phyloP scores from a whole-genome alignment of 1,140 invertebrate genomes.

The Aplysia californica region DNA sequence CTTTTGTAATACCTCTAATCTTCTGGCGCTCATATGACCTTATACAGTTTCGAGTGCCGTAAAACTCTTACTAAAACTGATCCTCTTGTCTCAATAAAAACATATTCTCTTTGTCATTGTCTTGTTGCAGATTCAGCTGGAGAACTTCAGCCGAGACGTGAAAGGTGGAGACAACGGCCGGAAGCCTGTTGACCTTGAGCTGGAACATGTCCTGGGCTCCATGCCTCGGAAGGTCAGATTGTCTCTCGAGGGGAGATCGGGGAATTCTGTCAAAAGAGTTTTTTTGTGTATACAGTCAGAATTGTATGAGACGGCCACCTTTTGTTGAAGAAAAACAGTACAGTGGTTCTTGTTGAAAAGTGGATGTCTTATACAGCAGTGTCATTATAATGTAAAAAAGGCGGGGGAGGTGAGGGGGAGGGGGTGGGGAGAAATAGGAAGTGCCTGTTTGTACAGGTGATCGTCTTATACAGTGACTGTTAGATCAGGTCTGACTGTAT shows the following conservation, averaged over 20 bases:
- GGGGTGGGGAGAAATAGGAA: background rate
- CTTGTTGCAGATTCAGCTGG: slow-evolving; percentile 42
- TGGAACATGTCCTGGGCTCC: slow-evolving; percentile 90
- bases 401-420: background rate
- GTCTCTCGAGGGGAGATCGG: background rate
- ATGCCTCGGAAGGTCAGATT: slow-evolving; percentile 80
- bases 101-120: background rate
- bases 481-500: too few relatives aligned
- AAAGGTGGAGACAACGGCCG: slow-evolving; percentile 27
- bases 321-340: background rate
- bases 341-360: too few relatives aligned
- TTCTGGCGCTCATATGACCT: background rate
- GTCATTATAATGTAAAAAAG: background rate
- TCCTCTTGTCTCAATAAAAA: background rate
- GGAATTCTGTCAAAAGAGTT: background rate
- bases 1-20: background rate
- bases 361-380: background rate
- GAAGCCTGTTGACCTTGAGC: slow-evolving; percentile 85
- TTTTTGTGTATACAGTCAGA: too few relatives aligned
- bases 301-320: too few relatives aligned
- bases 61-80: background rate
- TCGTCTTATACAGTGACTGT: too few relatives aligned
- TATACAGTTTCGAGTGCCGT: background rate
- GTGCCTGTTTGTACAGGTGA: too few relatives aligned
- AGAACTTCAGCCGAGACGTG: slow-evolving; percentile 37